Evolutionary conservation across 2,888 invertebrate genomes (phyloP).

Genomic region (Keiferia lycopersicella): DNA sequence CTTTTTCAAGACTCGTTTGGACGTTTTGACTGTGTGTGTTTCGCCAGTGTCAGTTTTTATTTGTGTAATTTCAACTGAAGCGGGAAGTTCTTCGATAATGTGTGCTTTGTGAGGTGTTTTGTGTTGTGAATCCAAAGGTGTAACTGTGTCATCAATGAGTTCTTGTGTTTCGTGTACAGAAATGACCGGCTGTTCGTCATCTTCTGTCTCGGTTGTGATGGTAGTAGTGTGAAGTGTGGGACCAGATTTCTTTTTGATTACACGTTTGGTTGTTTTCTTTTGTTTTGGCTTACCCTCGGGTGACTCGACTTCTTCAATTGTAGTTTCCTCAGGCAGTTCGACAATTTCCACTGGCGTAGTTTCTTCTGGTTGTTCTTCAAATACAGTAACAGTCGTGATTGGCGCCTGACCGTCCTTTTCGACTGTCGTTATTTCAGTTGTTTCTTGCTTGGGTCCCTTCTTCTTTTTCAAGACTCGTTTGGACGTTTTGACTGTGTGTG

Average conservation of each 20-base stretch:
- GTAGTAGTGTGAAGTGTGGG: constrained; percentile 51
- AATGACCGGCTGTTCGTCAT: constrained; percentile 39
- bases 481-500: constrained; percentile 46
- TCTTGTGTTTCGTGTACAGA: constrained; percentile 31
- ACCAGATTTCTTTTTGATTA: constrained; percentile 43
- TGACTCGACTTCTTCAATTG: constrained; percentile 25
- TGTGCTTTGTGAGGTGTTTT: constrained; percentile 12
- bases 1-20: constrained; percentile 32
- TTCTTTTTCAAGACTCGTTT: constrained; percentile 44
- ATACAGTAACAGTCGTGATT: constrained; percentile 35
- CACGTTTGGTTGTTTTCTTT: constrained; percentile 41
- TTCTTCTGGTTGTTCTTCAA: constrained; percentile 30
- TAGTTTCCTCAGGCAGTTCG: constrained; percentile 52
- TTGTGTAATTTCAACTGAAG: constrained; percentile 35
- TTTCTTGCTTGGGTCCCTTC: constrained; percentile 34
- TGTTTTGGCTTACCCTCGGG: constrained; percentile 37
- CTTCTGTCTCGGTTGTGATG: constrained; percentile 48
- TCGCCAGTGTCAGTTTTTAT: constrained; percentile 31
- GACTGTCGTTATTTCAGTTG: constrained; percentile 33
- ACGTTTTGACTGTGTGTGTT: constrained; percentile 10
- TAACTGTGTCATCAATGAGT: constrained; percentile 23
- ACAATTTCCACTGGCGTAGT: constrained; percentile 40
- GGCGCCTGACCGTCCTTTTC: constrained; percentile 47
- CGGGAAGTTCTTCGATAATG: constrained; percentile 36
- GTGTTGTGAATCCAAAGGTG: neutral